phyloP scores from a whole-genome alignment of 92 coral and sea anemone genomes.

The Porites cylindrica region DNA sequence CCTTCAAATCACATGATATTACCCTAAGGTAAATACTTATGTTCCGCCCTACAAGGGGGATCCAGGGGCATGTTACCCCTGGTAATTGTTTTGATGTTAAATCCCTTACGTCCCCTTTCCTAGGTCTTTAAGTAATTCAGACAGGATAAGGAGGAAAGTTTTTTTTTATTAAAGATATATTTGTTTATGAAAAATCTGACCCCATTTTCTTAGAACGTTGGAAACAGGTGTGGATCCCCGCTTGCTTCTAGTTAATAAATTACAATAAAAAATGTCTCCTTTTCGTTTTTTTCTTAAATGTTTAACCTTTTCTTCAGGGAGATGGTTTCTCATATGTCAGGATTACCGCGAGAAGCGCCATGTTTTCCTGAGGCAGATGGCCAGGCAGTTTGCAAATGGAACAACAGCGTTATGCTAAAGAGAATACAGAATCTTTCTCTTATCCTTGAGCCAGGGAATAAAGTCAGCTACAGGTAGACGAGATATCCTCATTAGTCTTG shows the following conservation, averaged over 20 bases:
- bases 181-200: too few species aligned
- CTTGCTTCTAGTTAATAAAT: too few species aligned
- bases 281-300: background rate
- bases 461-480: conserved; percentile 80
- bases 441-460: conserved; percentile 64
- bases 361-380: conserved; percentile 62
- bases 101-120: too few species aligned
- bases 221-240: too few species aligned
- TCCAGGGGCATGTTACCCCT: too few species aligned
- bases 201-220: too few species aligned
- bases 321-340: conserved; percentile 85
- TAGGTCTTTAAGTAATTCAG: too few species aligned
- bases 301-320: conserved; percentile 51
- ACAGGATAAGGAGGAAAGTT: too few species aligned
- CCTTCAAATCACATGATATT: conserved; percentile 79
- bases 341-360: conserved; percentile 95
- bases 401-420: conserved; percentile 77
- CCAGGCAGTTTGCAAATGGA: conserved; percentile 72
- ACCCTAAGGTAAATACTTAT: conserved; percentile 76
- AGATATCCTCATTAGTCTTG: background rate
- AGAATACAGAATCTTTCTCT: conserved; percentile 70
- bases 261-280: too few species aligned
- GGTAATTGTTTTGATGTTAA: too few species aligned
- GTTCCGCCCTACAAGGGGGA: too few species aligned
- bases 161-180: too few species aligned